phyloP scores from a whole-genome alignment of 2,888 invertebrate species.

The Limnephilus auricula region DNA sequence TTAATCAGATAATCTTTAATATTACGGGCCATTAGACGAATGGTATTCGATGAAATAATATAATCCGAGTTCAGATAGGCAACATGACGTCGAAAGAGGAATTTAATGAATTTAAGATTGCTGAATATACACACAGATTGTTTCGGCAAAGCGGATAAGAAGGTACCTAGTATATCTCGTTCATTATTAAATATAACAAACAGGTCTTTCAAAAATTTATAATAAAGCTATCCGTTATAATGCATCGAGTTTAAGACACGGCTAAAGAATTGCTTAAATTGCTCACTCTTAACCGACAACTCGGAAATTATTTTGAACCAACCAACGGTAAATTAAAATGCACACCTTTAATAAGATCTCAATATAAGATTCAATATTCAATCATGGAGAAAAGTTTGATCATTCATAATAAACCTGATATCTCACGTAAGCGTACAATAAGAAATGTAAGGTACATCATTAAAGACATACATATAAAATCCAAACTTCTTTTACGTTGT shows the following conservation, averaged over 20 bases:
- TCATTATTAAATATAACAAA: background rate
- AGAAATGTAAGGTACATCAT: background rate
- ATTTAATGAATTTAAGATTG: background rate
- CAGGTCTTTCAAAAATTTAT: background rate
- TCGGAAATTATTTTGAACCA: background rate
- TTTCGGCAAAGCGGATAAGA: background rate
- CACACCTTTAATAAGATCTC: background rate
- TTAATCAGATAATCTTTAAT: background rate
- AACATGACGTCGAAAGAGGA: background rate
- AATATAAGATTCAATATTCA: background rate
- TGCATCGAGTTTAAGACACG: background rate
- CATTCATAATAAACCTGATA: background rate
- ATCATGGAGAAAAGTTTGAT: background rate
- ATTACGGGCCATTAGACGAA: background rate
- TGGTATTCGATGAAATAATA: slow-evolving; percentile 10
- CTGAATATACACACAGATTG: background rate
- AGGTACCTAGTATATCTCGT: background rate
- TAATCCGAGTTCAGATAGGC: background rate
- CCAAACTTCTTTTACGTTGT: no score
- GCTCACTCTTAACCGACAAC: background rate
- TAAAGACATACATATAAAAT: no score
- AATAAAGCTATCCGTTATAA: background rate
- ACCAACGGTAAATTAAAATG: background rate
- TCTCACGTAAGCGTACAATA: background rate
- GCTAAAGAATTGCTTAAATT: background rate